A percentile compares a stretch with the other conserved stretches of the same genome.
phyloP scores from a whole-genome alignment of 2,797 vertebrate species.

The Notolabrus celidotus region DNA sequence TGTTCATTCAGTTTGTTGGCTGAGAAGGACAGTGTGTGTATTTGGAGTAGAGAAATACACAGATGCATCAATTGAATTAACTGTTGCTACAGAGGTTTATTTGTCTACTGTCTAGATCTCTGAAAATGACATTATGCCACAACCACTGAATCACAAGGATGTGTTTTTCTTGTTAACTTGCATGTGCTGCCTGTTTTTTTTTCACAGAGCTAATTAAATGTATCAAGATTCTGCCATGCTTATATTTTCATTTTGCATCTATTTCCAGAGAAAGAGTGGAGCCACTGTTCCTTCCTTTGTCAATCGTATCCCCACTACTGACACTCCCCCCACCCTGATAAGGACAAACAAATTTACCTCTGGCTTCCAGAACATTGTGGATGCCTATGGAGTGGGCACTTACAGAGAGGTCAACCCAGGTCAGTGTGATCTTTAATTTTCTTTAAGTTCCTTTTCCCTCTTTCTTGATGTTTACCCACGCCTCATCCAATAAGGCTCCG shows the following conservation, averaged over 20 bases:
- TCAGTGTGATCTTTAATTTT: conserved; percentile 56
- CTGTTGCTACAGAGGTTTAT: not conserved
- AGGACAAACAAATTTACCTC: conserved; percentile 97
- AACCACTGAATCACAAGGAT: not conserved
- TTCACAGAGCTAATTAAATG: not conserved
- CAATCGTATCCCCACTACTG: conserved; percentile 93
- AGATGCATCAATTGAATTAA: not conserved
- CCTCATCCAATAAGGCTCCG: not conserved
- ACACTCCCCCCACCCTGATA: conserved; percentile 94
- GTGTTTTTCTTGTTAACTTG: not conserved
- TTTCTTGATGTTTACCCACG: not conserved
- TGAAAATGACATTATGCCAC: not conserved
- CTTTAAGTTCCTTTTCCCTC: conserved; percentile 8
- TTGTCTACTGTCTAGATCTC: not conserved
- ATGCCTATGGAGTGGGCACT: conserved; percentile 93
- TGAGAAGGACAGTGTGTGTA: not conserved
- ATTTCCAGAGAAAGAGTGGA: conserved; percentile 91
- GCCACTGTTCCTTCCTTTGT: conserved; percentile 95
- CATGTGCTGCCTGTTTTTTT: not conserved
- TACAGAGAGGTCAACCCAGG: conserved; percentile 98
- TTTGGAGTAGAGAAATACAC: conserved; percentile 6
- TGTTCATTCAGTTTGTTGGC: conserved; percentile 25
- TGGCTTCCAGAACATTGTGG: conserved; percentile 98
- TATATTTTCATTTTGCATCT: conserved; percentile 17
- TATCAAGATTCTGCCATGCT: not conserved